Evolutionary conservation across 1,140 invertebrate species (phyloP).

Genomic region (Orussus abietinus): DNA sequence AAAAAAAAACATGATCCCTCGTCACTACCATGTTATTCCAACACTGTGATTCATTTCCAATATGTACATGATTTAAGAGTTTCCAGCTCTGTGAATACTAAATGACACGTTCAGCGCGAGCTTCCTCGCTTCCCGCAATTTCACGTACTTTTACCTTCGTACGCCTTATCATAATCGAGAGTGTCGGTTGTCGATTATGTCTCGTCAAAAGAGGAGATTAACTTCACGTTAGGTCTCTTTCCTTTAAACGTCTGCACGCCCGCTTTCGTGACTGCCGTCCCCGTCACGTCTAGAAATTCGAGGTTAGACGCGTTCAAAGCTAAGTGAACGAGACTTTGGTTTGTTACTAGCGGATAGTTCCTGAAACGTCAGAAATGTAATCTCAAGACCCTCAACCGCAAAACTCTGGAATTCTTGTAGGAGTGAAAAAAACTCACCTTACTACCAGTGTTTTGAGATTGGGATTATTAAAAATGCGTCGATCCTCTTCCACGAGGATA

Average conservation of each 20-base stretch:
- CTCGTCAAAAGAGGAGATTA: slow-evolving; percentile 49
- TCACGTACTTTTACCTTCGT: no score
- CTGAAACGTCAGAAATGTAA: slow-evolving; percentile 45
- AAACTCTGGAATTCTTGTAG: slow-evolving; percentile 6
- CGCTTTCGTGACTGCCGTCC: slow-evolving; percentile 56
- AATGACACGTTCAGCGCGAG: no score
- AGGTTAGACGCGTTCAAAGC: slow-evolving; percentile 58
- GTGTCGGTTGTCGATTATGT: no score
- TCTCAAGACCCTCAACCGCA: no score
- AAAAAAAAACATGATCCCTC: no score
- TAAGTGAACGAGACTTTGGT: slow-evolving; percentile 61
- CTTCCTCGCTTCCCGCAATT: no score
- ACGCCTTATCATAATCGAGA: no score
- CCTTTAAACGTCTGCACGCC: slow-evolving; percentile 57
- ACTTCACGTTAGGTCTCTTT: slow-evolving; percentile 51
- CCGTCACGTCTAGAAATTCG: slow-evolving; percentile 59
- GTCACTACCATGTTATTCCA: no score
- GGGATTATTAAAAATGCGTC: slow-evolving; percentile 38
- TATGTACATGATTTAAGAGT: no score
- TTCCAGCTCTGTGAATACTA: no score
- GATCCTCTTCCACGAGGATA: slow-evolving; percentile 30
- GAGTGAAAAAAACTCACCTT: slow-evolving; percentile 28
- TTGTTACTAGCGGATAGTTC: slow-evolving; percentile 62
- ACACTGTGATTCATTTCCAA: no score
- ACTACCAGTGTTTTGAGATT: slow-evolving; percentile 43